phyloP scores from a whole-genome alignment of 2,797 vertebrate species.

The Crenuchus spilurus region DNA sequence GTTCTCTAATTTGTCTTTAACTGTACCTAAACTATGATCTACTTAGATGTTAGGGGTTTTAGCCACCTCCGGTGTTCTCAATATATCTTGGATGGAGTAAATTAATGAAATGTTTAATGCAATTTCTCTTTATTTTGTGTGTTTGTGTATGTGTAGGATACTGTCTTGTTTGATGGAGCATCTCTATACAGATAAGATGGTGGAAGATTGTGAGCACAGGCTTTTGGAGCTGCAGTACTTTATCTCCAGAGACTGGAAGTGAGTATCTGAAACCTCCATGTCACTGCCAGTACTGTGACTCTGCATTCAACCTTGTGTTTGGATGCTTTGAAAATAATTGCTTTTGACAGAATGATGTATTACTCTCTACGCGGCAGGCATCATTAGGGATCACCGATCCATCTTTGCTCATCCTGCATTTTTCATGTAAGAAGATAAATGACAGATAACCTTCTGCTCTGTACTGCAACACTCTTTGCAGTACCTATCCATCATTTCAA shows the following conservation, averaged over 20 bases:
- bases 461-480: no score
- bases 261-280: constrained; percentile 60
- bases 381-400: no score
- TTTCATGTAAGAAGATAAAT: no score
- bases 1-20: not conserved
- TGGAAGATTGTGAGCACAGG: constrained; percentile 93
- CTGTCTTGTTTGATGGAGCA: constrained; percentile 98
- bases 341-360: not conserved
- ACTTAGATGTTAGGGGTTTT: no score
- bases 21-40: not conserved
- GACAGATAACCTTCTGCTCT: no score
- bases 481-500: no score
- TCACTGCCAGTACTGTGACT: not conserved
- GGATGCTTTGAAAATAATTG: not conserved
- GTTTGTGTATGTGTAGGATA: constrained; percentile 79
- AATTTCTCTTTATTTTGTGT: constrained; percentile 4
- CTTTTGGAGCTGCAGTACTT: constrained; percentile 97
- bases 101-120: no score
- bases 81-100: no score
- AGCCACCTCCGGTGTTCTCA: no score
- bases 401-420: no score
- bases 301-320: not conserved
- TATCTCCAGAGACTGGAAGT: constrained; percentile 98
- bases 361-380: not conserved
- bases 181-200: constrained; percentile 98